A percentile compares a stretch with the other conserved stretches of the same genome.
Conservation (phyloP, 2,797 vertebrate species). For the Amblyraja radiata region DNA sequence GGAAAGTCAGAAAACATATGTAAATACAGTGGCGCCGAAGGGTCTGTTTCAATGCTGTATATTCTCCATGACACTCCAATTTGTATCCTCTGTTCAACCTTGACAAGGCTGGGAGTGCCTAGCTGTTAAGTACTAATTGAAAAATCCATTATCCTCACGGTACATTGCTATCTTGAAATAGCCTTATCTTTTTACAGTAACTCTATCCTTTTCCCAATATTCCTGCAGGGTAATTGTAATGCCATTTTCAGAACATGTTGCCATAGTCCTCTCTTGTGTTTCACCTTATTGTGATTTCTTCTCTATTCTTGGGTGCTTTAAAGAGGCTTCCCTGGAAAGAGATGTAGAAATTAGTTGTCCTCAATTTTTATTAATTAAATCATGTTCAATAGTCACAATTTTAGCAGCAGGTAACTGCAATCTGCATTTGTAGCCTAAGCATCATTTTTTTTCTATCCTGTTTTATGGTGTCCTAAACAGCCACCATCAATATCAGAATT, state of each 20-base stretch:
- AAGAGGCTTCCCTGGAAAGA: neutral
- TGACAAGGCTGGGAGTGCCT: neutral
- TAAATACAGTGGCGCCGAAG: too few species aligned
- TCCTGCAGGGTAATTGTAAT: neutral
- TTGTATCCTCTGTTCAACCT: neutral
- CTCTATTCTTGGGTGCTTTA: neutral
- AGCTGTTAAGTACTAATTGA: too few species aligned
- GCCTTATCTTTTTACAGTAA: too few species aligned
- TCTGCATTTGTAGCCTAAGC: neutral
- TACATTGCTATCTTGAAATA: too few species aligned
- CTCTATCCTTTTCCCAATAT: too few species aligned
- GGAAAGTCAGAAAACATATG: too few species aligned
- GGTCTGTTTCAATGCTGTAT: too few species aligned
- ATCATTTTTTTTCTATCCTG: neutral
- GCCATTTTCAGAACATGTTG: neutral
- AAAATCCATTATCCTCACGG: too few species aligned
- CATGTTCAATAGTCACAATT: neutral
- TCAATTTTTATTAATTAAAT: neutral
- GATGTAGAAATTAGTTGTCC: too few species aligned
- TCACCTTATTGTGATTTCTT: neutral
- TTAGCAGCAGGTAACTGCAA: neutral
- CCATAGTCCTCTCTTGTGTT: neutral
- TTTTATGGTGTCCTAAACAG: neutral
- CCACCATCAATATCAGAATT: neutral
- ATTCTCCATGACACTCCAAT: neutral